phyloP scores from a whole-genome alignment of 2,113 vertebrate species.

The Galbula dea region DNA sequence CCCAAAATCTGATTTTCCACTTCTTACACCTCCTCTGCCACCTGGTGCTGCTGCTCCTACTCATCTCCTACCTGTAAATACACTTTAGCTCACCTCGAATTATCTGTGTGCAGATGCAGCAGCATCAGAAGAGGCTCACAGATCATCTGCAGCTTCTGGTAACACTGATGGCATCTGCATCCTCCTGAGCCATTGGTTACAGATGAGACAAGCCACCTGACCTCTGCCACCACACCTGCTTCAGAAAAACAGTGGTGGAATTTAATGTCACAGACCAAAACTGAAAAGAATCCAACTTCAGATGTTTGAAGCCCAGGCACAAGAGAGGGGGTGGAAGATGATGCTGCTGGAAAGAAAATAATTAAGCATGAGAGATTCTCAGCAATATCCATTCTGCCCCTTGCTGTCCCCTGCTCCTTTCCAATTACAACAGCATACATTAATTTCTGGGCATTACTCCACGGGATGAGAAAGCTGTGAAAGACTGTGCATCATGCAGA shows the following conservation, averaged over 20 bases:
- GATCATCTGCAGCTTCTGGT: neutral
- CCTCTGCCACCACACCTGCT: neutral
- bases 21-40: neutral
- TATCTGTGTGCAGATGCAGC: rapidly evolving
- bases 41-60: neutral
- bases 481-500: neutral
- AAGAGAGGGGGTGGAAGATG: neutral
- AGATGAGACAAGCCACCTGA: neutral
- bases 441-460: constrained; percentile 26
- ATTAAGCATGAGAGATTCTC: neutral
- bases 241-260: neutral
- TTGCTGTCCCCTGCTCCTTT: neutral
- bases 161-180: neutral
- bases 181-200: neutral
- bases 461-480: constrained; percentile 19
- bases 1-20: neutral
- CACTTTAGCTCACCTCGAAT: neutral
- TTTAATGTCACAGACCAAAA: neutral
- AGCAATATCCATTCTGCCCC: neutral
- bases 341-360: neutral
- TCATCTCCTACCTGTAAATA: neutral
- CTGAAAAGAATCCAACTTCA: neutral
- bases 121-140: neutral
- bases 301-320: neutral
- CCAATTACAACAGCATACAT: neutral